Conservation (phyloP, 2,797 vertebrate genomes). For the Acanthopagrus latus region DNA sequence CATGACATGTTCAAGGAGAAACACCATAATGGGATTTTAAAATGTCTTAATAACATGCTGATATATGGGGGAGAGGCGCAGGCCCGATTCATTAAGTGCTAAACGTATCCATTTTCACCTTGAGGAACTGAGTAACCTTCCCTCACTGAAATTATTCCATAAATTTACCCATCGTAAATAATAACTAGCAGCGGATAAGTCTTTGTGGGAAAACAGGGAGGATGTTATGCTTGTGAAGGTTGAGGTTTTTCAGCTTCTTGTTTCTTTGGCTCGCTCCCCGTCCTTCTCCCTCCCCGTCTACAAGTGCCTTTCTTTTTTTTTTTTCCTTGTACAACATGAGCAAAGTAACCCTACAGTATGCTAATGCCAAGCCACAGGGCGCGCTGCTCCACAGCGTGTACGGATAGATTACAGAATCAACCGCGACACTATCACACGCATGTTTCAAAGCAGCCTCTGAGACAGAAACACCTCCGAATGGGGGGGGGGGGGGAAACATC, state of each 20-base stretch:
- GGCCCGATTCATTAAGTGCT: conserved; percentile 89
- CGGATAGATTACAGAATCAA: conserved; percentile 72
- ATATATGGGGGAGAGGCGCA: conserved; percentile 87
- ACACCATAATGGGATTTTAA: conserved; percentile 92
- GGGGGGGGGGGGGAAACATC: conserved; percentile 42
- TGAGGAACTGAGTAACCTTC: conserved; percentile 89
- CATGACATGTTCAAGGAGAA: conserved; percentile 91
- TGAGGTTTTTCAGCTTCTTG: conserved; percentile 68
- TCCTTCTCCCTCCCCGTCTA: conserved; percentile 45
- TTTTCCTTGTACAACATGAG: conserved; percentile 56
- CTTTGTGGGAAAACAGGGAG: conserved; percentile 77
- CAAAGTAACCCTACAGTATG: conserved; percentile 66
- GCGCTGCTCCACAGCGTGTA: conserved; percentile 61
- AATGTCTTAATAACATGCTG: conserved; percentile 92
- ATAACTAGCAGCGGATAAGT: conserved; percentile 83
- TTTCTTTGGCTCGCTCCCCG: conserved; percentile 50
- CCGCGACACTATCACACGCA: conserved; percentile 50
- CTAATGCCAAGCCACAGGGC: conserved; percentile 74
- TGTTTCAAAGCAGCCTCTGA: conserved; percentile 65
- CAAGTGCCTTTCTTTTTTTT: conserved; percentile 69
- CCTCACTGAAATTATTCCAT: conserved; percentile 87
- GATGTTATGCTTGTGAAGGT: conserved; percentile 78
- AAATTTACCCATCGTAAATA: conserved; percentile 90
- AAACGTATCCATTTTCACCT: conserved; percentile 90
- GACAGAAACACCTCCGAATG: conserved; percentile 52